Percentiles rank a stretch among this genome's conserved stretches.
Evolutionary conservation across 2,797 vertebrate species (phyloP).

Genomic region (Hypotaenidia okinawae): DNA sequence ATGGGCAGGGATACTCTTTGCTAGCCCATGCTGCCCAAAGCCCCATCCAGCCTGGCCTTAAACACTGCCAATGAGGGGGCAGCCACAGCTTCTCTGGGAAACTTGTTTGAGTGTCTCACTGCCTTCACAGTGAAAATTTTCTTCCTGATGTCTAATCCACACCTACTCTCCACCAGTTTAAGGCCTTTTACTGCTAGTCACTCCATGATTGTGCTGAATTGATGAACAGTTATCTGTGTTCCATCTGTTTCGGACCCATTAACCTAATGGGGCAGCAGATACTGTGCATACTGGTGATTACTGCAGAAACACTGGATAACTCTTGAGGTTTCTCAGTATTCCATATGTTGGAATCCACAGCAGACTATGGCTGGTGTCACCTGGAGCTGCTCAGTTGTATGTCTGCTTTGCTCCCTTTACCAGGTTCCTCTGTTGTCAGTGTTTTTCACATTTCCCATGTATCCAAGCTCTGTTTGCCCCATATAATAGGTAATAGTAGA

Average conservation of each 20-base stretch:
- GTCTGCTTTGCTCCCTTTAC: neutral
- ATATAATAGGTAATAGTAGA: neutral
- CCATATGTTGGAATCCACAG: neutral
- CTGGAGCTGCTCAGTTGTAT: neutral
- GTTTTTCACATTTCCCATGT: neutral
- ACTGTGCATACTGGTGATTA: rapidly evolving
- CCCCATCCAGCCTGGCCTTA: too few relatives aligned
- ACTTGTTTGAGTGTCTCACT: too few relatives aligned
- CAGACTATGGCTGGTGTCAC: neutral
- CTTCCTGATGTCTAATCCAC: too few relatives aligned
- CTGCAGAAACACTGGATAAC: neutral
- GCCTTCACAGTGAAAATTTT: too few relatives aligned
- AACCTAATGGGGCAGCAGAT: neutral
- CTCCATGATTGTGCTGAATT: neutral
- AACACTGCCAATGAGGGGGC: too few relatives aligned
- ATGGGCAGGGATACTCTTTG: too few relatives aligned
- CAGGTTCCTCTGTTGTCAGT: neutral
- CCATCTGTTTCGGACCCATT: neutral
- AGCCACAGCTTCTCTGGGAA: too few relatives aligned
- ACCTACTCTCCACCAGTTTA: too few relatives aligned
- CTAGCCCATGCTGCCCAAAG: too few relatives aligned
- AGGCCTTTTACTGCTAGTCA: too few relatives aligned
- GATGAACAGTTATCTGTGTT: neutral
- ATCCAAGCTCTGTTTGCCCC: neutral
- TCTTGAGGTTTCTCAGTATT: neutral